A percentile compares a stretch with the other conserved stretches of the same genome.
Conservation (phyloP, 2,113 vertebrate species). For the human region DNA sequence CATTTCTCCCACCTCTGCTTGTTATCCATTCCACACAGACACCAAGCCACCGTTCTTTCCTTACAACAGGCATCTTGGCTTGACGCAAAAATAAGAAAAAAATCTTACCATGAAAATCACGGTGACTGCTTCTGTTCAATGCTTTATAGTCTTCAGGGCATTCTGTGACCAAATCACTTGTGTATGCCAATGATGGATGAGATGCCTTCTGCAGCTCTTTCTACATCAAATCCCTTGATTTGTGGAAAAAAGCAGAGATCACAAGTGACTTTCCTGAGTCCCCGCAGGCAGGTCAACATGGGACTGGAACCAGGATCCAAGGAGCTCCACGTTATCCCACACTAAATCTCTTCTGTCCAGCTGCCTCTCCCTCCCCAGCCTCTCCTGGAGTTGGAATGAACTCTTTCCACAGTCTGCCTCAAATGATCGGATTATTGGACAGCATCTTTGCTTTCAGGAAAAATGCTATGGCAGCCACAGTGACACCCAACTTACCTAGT, state of each 20-base stretch:
- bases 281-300: neutral
- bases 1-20: neutral
- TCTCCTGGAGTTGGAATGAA: neutral
- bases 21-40: neutral
- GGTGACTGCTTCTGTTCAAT: rapidly evolving
- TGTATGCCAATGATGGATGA: too few relatives aligned
- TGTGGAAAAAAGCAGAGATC: neutral
- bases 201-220: neutral
- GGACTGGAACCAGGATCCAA: neutral
- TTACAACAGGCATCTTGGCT: neutral
- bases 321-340: rapidly evolving
- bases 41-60: neutral
- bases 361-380: neutral
- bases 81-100: neutral
- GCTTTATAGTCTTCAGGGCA: neutral
- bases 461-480: rapidly evolving
- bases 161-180: neutral
- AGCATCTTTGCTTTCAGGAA: neutral
- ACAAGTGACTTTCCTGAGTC: neutral
- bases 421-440: neutral
- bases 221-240: neutral
- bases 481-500: neutral
- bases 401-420: neutral
- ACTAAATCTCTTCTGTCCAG: neutral
- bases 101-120: neutral